Percentiles rank a stretch among this genome's conserved stretches.
Conservation (phyloP, 2,888 invertebrate genomes). For the Eueremaeus valkanovi region DNA sequence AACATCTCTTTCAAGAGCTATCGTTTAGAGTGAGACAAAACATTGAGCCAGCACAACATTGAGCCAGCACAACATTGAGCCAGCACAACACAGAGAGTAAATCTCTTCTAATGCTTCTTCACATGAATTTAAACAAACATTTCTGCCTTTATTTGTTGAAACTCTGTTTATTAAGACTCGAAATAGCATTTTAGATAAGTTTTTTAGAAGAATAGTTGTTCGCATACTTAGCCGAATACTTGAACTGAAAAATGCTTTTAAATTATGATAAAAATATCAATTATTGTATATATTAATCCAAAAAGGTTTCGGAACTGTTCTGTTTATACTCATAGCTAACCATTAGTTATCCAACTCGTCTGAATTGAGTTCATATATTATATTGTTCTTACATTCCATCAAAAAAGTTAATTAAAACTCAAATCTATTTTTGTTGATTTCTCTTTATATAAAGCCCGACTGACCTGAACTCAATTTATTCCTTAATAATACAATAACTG, state of each 20-base stretch:
- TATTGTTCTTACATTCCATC: background rate
- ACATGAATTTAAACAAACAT: conserved; percentile 17
- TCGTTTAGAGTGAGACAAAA: conserved; percentile 14
- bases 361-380: background rate
- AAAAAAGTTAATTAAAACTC: background rate
- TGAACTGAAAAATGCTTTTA: background rate
- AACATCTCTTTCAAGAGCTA: background rate
- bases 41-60: background rate
- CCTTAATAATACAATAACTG: no score
- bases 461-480: no score
- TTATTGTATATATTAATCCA: background rate
- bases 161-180: background rate
- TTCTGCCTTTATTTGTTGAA: conserved; percentile 31
- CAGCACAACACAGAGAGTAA: background rate
- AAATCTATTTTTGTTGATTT: background rate
- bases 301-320: background rate
- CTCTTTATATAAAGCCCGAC: background rate
- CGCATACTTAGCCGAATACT: no score
- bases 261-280: background rate
- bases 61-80: background rate
- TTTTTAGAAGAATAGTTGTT: no score
- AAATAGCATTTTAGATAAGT: background rate
- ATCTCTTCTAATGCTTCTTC: conserved; percentile 5
- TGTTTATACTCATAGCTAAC: background rate
- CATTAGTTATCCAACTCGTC: background rate